Percentiles rank a stretch among this genome's conserved stretches.
These are phyloP conservation scores for Slavum lentiscoides DNA, from an alignment of 2,888 invertebrate species.

Conservation along the genomic window DNA sequence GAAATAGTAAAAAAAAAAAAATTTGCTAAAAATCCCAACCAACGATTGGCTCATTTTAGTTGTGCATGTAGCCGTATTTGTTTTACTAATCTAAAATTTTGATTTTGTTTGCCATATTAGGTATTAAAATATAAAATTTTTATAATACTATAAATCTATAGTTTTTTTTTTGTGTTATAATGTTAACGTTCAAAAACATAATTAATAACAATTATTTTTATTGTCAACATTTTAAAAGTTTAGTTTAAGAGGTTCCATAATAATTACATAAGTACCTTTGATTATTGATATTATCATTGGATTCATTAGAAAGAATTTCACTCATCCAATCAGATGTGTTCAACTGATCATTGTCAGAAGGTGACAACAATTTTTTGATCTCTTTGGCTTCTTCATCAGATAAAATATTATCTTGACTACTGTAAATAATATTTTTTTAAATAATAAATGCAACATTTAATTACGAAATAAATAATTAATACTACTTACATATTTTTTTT, in stretches of 20 bases:
- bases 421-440: conserved; percentile 27
- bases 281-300: conserved; percentile 44
- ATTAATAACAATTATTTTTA: neutral
- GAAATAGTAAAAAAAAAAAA: no score
- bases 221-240: neutral
- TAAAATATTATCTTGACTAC: conserved; percentile 64
- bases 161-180: no score
- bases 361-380: conserved; percentile 78
- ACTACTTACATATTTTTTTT: conserved; percentile 54
- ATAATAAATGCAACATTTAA: neutral
- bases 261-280: conserved; percentile 43
- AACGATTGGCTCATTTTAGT: no score
- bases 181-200: no score
- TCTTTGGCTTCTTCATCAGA: conserved; percentile 90
- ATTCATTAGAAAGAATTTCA: conserved; percentile 53
- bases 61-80: no score
- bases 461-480: neutral
- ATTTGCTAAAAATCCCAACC: no score
- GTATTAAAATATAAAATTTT: no score
- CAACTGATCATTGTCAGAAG: conserved; percentile 58
- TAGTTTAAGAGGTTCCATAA: neutral
- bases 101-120: no score
- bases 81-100: no score
- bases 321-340: conserved; percentile 53
- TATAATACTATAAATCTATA: no score